A percentile compares a stretch with the other conserved stretches of the same genome.
Evolutionary conservation across 2,888 invertebrate species (phyloP).

Genomic region (Trachelus iudaicus): DNA sequence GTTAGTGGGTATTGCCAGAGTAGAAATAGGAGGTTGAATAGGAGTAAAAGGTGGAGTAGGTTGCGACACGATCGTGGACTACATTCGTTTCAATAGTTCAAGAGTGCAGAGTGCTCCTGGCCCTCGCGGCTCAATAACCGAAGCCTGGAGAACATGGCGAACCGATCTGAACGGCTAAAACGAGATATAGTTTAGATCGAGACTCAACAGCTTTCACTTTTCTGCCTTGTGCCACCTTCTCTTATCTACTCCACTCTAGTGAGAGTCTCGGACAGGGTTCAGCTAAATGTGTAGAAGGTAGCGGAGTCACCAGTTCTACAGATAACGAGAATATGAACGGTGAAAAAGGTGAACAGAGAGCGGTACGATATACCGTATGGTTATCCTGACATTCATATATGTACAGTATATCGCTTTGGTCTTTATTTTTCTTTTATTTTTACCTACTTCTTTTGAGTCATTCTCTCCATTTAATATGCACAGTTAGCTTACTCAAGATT

Average conservation of each 20-base stretch:
- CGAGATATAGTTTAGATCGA: slow-evolving; percentile 57
- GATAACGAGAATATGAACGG: neutral
- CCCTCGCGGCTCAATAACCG: slow-evolving; percentile 7
- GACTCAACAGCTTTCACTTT: slow-evolving; percentile 58
- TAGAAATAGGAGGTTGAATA: neutral
- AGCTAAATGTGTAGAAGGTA: neutral
- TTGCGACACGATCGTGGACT: slow-evolving; percentile 49
- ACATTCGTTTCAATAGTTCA: slow-evolving; percentile 51
- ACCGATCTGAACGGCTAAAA: slow-evolving; percentile 28
- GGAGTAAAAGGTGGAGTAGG: slow-evolving; percentile 19
- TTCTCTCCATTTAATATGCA: neutral
- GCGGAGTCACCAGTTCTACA: neutral
- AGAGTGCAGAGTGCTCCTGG: slow-evolving; percentile 38
- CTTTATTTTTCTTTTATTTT: neutral
- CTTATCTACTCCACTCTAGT: neutral
- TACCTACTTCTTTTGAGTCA: neutral
- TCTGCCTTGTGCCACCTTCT: slow-evolving; percentile 31
- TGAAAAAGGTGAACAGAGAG: neutral
- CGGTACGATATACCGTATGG: neutral
- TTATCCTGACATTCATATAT: neutral
- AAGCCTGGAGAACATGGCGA: neutral
- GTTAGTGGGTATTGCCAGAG: neutral
- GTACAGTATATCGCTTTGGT: neutral
- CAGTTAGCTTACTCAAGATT: neutral
- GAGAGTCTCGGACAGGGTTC: neutral